Evolutionary conservation across 2,113 vertebrate genomes (phyloP).

Genomic region (Plecturocebus donacophilus): DNA sequence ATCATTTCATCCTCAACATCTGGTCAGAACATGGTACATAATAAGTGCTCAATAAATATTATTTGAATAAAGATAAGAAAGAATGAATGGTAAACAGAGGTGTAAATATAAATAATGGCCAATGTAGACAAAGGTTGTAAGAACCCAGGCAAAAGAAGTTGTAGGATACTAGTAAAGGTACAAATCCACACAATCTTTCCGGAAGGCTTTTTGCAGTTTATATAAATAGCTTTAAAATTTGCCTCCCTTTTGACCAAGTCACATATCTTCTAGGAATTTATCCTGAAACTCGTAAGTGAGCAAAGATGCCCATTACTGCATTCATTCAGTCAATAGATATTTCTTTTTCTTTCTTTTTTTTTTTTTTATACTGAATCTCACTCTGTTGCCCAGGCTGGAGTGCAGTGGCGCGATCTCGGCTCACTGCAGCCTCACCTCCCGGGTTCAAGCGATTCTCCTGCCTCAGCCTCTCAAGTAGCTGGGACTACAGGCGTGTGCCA

Average conservation of each 20-base stretch:
- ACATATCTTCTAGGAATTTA: neutral
- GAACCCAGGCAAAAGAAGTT: neutral
- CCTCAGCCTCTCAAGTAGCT: too few relatives aligned
- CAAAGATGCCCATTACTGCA: neutral
- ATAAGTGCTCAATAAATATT: neutral
- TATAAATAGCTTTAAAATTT: constrained; percentile 3
- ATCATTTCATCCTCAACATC: neutral
- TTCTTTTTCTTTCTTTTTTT: neutral
- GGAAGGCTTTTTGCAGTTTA: neutral
- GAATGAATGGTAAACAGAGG: neutral
- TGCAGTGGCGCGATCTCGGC: too few relatives aligned
- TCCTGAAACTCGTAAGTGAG: neutral
- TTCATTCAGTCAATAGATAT: neutral
- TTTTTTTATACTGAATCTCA: too few relatives aligned
- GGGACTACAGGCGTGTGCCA: too few relatives aligned
- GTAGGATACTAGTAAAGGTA: neutral
- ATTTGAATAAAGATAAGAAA: neutral
- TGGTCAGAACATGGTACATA: neutral
- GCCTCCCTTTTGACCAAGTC: neutral
- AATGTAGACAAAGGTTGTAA: neutral
- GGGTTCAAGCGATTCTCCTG: too few relatives aligned
- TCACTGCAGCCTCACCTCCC: too few relatives aligned
- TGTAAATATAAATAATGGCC: neutral
- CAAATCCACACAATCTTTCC: neutral
- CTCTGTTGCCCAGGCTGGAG: too few relatives aligned